Conservation (phyloP, 1,140 invertebrate genomes). For the honey bee (Apis mellifera) region DNA sequence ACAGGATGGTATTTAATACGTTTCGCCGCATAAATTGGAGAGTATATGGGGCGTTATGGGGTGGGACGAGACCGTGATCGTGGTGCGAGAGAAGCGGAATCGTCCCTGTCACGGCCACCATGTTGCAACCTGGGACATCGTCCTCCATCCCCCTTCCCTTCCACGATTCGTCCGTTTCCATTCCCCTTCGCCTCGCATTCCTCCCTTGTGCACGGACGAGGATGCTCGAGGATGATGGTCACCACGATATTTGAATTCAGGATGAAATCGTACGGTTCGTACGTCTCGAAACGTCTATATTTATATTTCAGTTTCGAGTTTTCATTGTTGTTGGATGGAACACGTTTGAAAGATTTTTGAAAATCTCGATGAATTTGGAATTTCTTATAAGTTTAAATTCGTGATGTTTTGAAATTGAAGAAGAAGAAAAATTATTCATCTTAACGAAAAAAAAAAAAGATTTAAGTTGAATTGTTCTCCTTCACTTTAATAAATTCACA, state of each 20-base stretch:
- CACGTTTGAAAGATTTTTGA: too few species aligned
- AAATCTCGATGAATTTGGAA: too few species aligned
- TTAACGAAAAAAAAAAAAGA: too few species aligned
- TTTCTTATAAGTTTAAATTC: too few species aligned
- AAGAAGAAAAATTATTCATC: too few species aligned
- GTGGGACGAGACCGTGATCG: constrained; percentile 61
- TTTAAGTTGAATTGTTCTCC: too few species aligned
- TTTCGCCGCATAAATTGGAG: constrained; percentile 78
- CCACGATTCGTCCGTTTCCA: constrained; percentile 4
- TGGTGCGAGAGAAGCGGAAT: constrained; percentile 51
- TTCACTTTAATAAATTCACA: too few species aligned
- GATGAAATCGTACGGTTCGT: background rate
- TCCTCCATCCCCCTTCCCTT: constrained; percentile 17
- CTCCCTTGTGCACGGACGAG: background rate
- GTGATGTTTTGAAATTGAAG: too few species aligned
- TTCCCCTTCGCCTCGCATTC: constrained; percentile 10
- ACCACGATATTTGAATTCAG: background rate
- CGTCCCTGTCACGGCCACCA: constrained; percentile 63
- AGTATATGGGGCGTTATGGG: constrained; percentile 78
- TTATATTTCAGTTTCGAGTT: too few species aligned
- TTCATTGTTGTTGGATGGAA: too few species aligned
- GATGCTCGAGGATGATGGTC: background rate
- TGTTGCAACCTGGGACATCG: constrained; percentile 60
- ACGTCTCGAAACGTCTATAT: too few species aligned
- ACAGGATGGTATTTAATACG: constrained; percentile 76